Evolutionary conservation across 2,797 vertebrate genomes (phyloP).

Genomic region (Naso thynnoides): DNA sequence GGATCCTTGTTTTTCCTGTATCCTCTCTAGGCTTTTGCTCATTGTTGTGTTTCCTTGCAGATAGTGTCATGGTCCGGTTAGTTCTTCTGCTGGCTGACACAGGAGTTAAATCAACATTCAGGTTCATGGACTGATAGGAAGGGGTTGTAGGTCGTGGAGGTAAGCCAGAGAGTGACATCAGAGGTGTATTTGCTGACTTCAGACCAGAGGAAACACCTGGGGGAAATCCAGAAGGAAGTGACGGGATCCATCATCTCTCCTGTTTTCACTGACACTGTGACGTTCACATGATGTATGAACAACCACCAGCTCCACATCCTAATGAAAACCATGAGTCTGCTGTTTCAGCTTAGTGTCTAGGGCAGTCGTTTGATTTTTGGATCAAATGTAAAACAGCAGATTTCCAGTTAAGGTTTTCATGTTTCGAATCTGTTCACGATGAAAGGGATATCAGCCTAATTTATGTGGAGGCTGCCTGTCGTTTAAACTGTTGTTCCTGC

Average conservation of each 20-base stretch:
- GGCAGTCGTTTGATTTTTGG: neutral
- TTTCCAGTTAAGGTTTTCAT: constrained; percentile 11
- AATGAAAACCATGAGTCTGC: constrained; percentile 14
- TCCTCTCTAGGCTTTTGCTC: neutral
- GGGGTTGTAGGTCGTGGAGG: constrained; percentile 39
- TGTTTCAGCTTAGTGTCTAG: neutral
- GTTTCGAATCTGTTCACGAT: neutral
- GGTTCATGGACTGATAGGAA: constrained; percentile 24
- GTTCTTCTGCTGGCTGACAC: constrained; percentile 34
- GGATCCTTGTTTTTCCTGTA: neutral
- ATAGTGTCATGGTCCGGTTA: constrained; percentile 31
- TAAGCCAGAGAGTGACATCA: constrained; percentile 63
- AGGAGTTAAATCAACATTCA: constrained; percentile 47
- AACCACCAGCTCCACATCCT: constrained; percentile 4
- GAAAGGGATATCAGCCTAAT: constrained; percentile 16
- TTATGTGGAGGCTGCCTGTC: constrained; percentile 29
- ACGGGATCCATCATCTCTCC: constrained; percentile 30
- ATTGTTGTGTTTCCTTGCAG: constrained; percentile 35
- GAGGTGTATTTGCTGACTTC: constrained; percentile 49
- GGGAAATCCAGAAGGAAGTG: constrained; percentile 64
- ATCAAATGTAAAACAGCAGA: constrained; percentile 15
- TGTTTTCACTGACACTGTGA: constrained; percentile 32
- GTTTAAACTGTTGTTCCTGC: constrained; percentile 51
- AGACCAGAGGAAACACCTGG: constrained; percentile 83
- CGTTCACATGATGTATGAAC: constrained; percentile 27